Percentiles rank a stretch among this genome's conserved stretches.
phyloP scores from a whole-genome alignment of 2,797 vertebrate species.

The Amniataba percoides region DNA sequence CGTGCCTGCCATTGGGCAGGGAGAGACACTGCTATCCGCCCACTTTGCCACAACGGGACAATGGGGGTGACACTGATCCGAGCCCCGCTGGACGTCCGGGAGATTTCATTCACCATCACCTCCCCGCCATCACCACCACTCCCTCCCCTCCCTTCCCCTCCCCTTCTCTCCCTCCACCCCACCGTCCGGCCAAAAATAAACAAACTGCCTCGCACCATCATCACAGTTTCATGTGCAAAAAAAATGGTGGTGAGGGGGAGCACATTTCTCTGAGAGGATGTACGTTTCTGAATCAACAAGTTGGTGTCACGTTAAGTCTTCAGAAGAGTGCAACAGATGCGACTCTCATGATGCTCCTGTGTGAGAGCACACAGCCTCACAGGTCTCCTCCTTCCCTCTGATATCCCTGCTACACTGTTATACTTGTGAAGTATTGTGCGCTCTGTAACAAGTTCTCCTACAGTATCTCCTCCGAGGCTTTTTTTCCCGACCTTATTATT shows the following conservation, averaged over 20 bases:
- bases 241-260: neutral
- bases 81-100: slow-evolving; percentile 73
- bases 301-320: slow-evolving; percentile 35
- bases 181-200: slow-evolving; percentile 68
- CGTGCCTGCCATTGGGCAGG: slow-evolving; percentile 93
- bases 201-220: slow-evolving; percentile 65
- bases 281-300: slow-evolving; percentile 59
- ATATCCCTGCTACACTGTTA: neutral
- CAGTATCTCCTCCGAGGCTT: slow-evolving; percentile 25
- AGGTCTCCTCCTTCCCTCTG: neutral
- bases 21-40: slow-evolving; percentile 90
- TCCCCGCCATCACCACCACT: neutral
- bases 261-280: slow-evolving; percentile 38
- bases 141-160: neutral
- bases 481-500: slow-evolving; percentile 38
- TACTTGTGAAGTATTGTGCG: neutral
- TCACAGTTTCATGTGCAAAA: slow-evolving; percentile 51
- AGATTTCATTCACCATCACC: slow-evolving; percentile 78
- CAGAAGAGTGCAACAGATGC: neutral
- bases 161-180: slow-evolving; percentile 12
- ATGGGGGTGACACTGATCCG: slow-evolving; percentile 87
- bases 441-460: slow-evolving; percentile 23
- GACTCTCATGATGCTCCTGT: neutral
- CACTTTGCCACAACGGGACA: slow-evolving; percentile 87
- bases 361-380: neutral